These are phyloP conservation scores for Drosophila formosana DNA, from an alignment of 2,888 invertebrate species.

Conservation along the genomic window DNA sequence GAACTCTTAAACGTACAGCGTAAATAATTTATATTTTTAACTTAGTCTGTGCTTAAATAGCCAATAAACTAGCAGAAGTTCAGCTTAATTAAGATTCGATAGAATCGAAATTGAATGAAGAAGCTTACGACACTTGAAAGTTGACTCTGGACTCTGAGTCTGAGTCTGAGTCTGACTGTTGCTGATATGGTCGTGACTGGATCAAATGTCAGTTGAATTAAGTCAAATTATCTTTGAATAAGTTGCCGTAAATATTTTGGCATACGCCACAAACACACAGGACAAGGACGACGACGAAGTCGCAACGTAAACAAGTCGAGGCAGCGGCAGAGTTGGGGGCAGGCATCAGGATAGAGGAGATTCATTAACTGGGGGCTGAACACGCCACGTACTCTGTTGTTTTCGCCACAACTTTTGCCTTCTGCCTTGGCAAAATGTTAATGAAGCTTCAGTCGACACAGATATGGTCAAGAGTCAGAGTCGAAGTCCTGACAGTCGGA, in stretches of 20 bases:
- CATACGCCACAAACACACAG: constrained; percentile 52
- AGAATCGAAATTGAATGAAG: constrained; percentile 32
- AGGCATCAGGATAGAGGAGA: constrained; percentile 48
- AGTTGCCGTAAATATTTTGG: constrained; percentile 65
- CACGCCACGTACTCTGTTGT: constrained; percentile 41
- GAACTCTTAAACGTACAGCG: neutral
- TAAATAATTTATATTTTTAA: neutral
- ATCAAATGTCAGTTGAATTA: constrained; percentile 72
- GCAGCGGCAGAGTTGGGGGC: neutral
- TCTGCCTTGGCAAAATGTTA: constrained; percentile 70
- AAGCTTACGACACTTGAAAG: constrained; percentile 32
- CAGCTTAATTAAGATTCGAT: constrained; percentile 8
- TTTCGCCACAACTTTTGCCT: constrained; percentile 19
- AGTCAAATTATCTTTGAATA: constrained; percentile 68
- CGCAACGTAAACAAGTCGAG: neutral
- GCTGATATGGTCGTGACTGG: constrained; percentile 37
- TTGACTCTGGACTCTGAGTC: constrained; percentile 27
- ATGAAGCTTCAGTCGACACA: constrained; percentile 56
- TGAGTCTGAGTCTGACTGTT: constrained; percentile 9
- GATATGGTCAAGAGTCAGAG: constrained; percentile 23
- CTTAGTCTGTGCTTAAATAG: neutral
- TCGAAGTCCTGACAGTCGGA: constrained; percentile 5
- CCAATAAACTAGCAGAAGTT: neutral
- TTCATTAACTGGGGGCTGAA: constrained; percentile 68
- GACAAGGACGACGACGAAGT: constrained; percentile 16